Evolutionary conservation across 2,113 vertebrate genomes (phyloP).

Genomic region (Cephalopterus ornatus): DNA sequence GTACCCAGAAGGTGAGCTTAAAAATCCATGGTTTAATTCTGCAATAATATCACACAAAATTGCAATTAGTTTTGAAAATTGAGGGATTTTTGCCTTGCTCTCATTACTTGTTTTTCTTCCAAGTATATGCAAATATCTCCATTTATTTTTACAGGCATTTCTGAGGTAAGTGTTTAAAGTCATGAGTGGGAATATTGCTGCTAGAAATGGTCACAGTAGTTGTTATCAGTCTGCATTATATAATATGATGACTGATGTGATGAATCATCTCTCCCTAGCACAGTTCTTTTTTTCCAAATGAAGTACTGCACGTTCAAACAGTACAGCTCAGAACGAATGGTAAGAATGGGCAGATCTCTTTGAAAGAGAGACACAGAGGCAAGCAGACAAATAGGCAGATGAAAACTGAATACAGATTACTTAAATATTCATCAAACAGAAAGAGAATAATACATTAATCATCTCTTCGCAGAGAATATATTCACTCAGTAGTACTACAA

Average conservation of each 20-base stretch:
- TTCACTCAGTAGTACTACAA: background rate
- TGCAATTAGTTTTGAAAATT: background rate
- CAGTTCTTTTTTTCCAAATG: background rate
- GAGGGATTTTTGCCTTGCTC: background rate
- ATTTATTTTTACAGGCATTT: background rate
- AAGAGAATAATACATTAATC: background rate
- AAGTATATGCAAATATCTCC: background rate
- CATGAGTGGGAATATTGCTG: background rate
- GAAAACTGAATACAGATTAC: background rate
- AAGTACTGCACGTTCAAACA: background rate
- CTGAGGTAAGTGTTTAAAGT: background rate
- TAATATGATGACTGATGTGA: background rate
- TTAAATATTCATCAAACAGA: background rate
- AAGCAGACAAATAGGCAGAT: background rate
- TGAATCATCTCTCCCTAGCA: background rate
- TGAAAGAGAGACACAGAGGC: background rate
- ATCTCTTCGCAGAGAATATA: background rate
- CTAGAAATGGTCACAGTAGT: background rate
- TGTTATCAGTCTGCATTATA: background rate
- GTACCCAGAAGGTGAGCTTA: background rate
- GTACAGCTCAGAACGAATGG: background rate
- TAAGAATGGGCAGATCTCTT: background rate
- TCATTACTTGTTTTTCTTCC: background rate
- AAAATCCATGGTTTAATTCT: background rate
- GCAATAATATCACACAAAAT: background rate